Percentiles rank a stretch among this genome's conserved stretches.
Evolutionary conservation across 2,113 vertebrate species (phyloP).

Genomic region (Nicator chloris): DNA sequence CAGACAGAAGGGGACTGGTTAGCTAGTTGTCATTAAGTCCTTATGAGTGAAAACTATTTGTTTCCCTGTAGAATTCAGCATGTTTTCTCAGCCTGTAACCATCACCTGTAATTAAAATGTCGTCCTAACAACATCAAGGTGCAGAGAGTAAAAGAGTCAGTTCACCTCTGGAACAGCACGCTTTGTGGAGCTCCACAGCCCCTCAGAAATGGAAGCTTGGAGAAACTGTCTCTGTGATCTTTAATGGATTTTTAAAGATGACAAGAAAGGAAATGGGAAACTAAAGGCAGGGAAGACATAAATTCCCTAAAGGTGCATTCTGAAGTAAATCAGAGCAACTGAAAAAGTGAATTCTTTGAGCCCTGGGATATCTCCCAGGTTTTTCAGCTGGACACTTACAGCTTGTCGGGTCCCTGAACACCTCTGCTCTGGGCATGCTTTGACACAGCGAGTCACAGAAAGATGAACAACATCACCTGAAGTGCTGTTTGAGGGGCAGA

Average conservation of each 20-base stretch:
- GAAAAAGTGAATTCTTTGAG: constrained; percentile 86
- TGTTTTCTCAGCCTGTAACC: constrained; percentile 46
- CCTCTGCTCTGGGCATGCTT: constrained; percentile 80
- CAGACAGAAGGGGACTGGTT: neutral
- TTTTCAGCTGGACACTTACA: constrained; percentile 85
- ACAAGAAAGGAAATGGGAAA: constrained; percentile 82
- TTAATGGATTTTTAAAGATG: constrained; percentile 88
- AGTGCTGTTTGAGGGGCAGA: constrained; percentile 89
- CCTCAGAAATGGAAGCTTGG: constrained; percentile 71
- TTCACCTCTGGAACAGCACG: constrained; percentile 50
- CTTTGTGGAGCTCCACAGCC: constrained; percentile 66
- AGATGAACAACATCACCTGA: constrained; percentile 94
- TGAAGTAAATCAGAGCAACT: constrained; percentile 90
- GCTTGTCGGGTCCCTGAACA: constrained; percentile 84
- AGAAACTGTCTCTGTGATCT: constrained; percentile 77
- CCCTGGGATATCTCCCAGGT: constrained; percentile 85
- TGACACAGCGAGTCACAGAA: constrained; percentile 88
- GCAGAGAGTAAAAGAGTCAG: constrained; percentile 38
- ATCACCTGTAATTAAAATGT: constrained; percentile 68
- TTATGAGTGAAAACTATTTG: constrained; percentile 6
- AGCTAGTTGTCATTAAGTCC: constrained; percentile 43
- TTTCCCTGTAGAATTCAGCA: constrained; percentile 31
- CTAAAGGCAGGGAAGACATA: constrained; percentile 78
- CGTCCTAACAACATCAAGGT: constrained; percentile 37
- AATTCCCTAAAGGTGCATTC: constrained; percentile 91